Evolutionary conservation across 2,888 invertebrate genomes (phyloP), one percentile per base, ranked within the genome.

Genomic region (Sphinx pinastri): DNA sequence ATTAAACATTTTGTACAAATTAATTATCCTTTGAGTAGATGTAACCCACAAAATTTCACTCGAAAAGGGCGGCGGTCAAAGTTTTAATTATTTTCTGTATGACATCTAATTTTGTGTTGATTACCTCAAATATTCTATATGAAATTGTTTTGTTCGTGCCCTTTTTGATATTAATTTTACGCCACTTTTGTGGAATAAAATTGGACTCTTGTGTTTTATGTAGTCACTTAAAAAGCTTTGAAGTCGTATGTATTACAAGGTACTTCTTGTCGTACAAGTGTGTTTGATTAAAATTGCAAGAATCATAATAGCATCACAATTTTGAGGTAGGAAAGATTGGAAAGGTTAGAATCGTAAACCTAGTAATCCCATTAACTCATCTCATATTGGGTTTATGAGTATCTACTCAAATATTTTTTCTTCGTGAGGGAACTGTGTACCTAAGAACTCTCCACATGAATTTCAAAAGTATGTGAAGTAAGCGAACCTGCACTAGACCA

Each of bases 1-100:
- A 77, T 77, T 55, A 77, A 84, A 84, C 80, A 78, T 79, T 76
- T 79, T 72, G 76, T 72, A 71, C 73, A 67, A 80, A 82, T 80
- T 81, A 80, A 81, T 78, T 78, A 75, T 49, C 63, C 49, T 63
- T 63, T 63, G 63, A 63, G 49, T 49, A 63, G 47, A 74, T 72
- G 71, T 54, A 38, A 59, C 25, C 77, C 77, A 72, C 76, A 73
- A 73, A 49, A 63, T 63, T 16, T 63, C 60, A 1, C n/a, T 16
- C 14, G 16, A 54, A 59, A 67, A 70, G 31, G 55, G n/a, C 45
- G 31, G 12, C 14, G 70, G 70, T 25, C 47, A 67, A 70, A 70
- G 70, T 63, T 63, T 63, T 63, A 63, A 63, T 63, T 63, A 63
- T 60, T 55, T 55, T 55, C 55, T 47, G 45, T 19, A 7, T 13